Evolutionary conservation across 2,113 vertebrate species (phyloP).

Genomic region (Vulpes vulpes): DNA sequence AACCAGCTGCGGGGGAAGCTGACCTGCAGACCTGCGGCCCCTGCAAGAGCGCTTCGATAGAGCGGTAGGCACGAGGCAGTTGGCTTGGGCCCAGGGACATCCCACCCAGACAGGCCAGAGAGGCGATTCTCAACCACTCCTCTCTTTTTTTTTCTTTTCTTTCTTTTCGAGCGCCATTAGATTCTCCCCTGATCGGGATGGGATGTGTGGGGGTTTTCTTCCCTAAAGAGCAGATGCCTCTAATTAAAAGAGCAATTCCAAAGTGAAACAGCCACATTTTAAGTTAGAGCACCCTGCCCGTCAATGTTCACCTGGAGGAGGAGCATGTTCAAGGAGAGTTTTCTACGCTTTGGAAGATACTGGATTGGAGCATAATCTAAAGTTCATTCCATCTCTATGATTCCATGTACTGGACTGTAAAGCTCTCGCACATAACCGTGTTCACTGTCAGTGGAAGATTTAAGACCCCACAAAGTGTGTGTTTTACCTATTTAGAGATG

Average conservation of each 20-base stretch:
- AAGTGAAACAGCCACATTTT: neutral
- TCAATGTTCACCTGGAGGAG: neutral
- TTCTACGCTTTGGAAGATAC: neutral
- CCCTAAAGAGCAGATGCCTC: neutral
- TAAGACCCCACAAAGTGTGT: neutral
- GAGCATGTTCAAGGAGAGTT: neutral
- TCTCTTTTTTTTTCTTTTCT: no score
- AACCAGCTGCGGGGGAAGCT: neutral
- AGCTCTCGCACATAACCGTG: neutral
- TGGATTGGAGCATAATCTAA: neutral
- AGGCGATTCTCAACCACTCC: neutral
- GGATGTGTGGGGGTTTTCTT: neutral
- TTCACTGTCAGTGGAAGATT: neutral
- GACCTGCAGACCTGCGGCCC: neutral
- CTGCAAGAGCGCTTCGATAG: neutral
- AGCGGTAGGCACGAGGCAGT: neutral
- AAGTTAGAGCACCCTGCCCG: neutral
- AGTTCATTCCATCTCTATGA: neutral
- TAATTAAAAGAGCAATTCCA: neutral
- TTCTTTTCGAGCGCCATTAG: neutral
- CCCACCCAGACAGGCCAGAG: neutral
- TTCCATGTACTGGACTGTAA: neutral
- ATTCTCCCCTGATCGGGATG: neutral
- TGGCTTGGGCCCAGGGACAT: neutral
- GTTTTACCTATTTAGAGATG: neutral